Percentiles rank a stretch among this genome's conserved stretches.
Evolutionary conservation across 1,140 invertebrate species (phyloP).

Genomic region (Aporrectodea caliginosa): DNA sequence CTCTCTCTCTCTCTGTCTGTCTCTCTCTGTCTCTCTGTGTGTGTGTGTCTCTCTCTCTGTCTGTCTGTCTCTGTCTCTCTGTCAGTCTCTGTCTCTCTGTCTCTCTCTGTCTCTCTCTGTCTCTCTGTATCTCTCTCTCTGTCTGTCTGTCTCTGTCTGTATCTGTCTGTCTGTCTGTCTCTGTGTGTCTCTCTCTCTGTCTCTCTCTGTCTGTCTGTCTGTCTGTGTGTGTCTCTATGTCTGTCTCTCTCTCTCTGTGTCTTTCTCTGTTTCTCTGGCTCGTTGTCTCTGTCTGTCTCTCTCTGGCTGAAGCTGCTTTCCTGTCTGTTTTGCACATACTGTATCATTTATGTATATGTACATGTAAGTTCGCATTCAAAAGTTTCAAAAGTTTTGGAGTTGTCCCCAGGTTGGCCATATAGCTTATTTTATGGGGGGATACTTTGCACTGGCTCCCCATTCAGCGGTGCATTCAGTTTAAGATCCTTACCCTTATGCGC

Average conservation of each 20-base stretch:
- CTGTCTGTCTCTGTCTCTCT: background rate
- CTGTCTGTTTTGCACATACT: too few relatives aligned
- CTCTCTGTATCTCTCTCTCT: background rate
- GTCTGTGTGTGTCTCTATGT: background rate
- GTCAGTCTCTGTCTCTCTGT: background rate
- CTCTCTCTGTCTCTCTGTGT: background rate
- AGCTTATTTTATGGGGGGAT: too few relatives aligned
- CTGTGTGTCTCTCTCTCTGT: background rate
- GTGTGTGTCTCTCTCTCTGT: background rate
- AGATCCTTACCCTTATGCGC: too few relatives aligned
- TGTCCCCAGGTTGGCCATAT: too few relatives aligned
- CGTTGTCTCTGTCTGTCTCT: too few relatives aligned
- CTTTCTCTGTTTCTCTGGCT: too few relatives aligned
- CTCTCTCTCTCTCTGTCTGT: background rate
- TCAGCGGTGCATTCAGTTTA: too few relatives aligned
- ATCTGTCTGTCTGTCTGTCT: background rate
- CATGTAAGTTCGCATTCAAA: too few relatives aligned
- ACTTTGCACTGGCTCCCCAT: too few relatives aligned
- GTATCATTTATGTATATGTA: too few relatives aligned
- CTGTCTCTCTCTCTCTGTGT: constrained; percentile 7
- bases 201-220: background rate
- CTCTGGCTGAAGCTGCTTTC: too few relatives aligned
- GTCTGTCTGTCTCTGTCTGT: background rate
- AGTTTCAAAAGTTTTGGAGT: too few relatives aligned
- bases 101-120: background rate